Evolutionary conservation across 2,888 invertebrate species (phyloP), one percentile per base, ranked within the genome.

Genomic region (Steinernema carpocapsae): DNA sequence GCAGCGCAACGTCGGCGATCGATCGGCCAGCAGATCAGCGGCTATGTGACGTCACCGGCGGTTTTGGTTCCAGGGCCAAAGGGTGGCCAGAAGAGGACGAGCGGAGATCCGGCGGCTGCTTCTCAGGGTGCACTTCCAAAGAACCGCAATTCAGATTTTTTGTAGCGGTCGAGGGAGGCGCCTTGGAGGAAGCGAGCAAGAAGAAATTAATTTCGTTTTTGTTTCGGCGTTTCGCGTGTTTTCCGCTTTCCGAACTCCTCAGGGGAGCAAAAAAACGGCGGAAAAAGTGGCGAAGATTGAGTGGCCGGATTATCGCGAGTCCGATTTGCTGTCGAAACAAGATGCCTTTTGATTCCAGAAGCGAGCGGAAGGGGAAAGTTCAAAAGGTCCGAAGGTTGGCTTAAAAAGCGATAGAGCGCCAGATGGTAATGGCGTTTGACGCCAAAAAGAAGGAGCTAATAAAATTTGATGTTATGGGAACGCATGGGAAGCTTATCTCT

Each of bases 31-130:
- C 4, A 26, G 56, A 56, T 19, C 56, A 22, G 26, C 56, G 56
- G 26, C 26, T 26, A 3, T 26, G 56, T 56, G 56, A 56, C 56
- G 56, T 56, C 56, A 56, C 24, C 51, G 56, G 48, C 48, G 48
- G 3, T 48, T 17, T 19, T 10, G 37, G 37, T 37, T 37, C 37
- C 37, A 37, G 37, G 37, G 37, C 37, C 37, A 37, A 37, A 37
- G 37, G 37, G 37, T 6, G 37, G 10, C 37, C 10, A 37, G 37
- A 37, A 37, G 37, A 37, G 10, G 10, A 10, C 48, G 48, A 48
- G 17, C 19, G 4, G 43, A 43, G 10, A 14, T 43, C 43, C 43
- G 17, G 48, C 17, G 48, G 48, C 48, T 37, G 37, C 37, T 37
- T 3, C 37, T 37, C 4, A 10, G 4, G 37, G 10, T 37, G 37